Base-by-base conservation (phyloP, 1,140 invertebrate species). In the Pseudomyrmex flavicornis region DNA sequence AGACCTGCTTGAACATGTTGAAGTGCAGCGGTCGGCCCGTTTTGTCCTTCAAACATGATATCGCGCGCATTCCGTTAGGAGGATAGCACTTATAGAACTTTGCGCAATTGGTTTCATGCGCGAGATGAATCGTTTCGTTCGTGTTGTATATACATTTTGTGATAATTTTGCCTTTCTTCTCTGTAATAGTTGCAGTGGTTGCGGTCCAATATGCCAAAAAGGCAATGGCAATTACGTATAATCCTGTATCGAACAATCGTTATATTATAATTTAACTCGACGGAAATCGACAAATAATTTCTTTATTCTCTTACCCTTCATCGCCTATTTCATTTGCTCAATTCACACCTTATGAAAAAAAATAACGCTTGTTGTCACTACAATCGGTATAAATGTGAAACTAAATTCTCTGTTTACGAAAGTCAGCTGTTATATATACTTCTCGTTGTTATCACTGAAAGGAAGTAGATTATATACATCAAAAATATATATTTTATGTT, bases 61-160 rank as follows among this genome's bases (percentile, higher is more conserved):
- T 65, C 1, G 2, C 17, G 22, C 26, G 15, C 9, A 66, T 1
- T 20, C 10, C 15, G 17, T 2, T 2, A 20, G 59, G 22, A 35
- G 8, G 20, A 10, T 4, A 2, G 20, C 74, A 77, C 3, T 77
- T 77, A 17, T 77, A 77, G 46, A 77, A 77, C 1, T 54, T 56
- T 7, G 62, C 68, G 8, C 62, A 77, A 12, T 77, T 12, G 4
- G 12, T 56, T 66, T 77, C 74, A 15, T 77, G 74, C 5, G 74
- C n/a, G 0, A 68, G 12, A 46, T 77, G 7, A 8, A 2, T 68
- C 13, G 74, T 15, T 0, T 35, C 5, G 7, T 35, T 35, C 5
- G 35, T 35, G 1, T 50, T 13, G 2, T 12, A 4, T 52, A 15
- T 15, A 35, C 9, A 15, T 17, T 20, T 9, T 54, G 2, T 66